Evolutionary conservation across 2,888 invertebrate species (phyloP).

Genomic region (Sarcophaga rosellei): DNA sequence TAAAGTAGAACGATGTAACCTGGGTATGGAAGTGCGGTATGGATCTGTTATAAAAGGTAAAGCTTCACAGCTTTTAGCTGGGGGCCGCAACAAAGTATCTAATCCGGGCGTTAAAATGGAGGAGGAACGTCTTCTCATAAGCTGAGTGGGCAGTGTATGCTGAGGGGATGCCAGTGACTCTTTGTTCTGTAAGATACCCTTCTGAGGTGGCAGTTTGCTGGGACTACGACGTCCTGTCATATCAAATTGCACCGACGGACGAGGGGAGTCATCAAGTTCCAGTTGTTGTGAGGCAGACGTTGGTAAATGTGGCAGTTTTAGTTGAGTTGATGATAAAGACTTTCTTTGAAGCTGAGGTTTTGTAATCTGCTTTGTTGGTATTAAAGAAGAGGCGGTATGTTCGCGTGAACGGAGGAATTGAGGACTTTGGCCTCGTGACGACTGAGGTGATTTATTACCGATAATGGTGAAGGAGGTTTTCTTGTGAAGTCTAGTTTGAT

Average conservation of each 20-base stretch:
- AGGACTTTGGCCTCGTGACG: constrained; percentile 82
- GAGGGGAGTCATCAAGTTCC: constrained; percentile 76
- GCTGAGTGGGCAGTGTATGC: constrained; percentile 67
- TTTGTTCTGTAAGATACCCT: constrained; percentile 78
- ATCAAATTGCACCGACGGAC: constrained; percentile 80
- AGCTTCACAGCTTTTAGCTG: constrained; percentile 76
- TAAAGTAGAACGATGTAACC: constrained; percentile 75
- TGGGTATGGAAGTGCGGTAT: constrained; percentile 75
- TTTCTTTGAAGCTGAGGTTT: constrained; percentile 72
- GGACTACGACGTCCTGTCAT: constrained; percentile 77
- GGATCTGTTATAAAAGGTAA: constrained; percentile 77
- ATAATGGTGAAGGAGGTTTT: constrained; percentile 88
- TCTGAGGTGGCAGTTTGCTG: constrained; percentile 75
- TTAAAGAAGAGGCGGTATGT: constrained; percentile 74
- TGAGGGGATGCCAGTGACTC: constrained; percentile 76
- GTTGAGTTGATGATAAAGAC: constrained; percentile 73
- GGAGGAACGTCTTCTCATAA: constrained; percentile 46
- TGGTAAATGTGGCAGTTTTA: constrained; percentile 72
- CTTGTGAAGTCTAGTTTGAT: constrained; percentile 83
- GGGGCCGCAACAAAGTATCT: constrained; percentile 68
- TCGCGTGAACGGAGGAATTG: constrained; percentile 70
- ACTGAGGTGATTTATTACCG: constrained; percentile 82
- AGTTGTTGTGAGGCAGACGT: constrained; percentile 37
- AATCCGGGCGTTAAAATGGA: constrained; percentile 68
- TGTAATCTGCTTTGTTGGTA: constrained; percentile 65